Base-by-base conservation (phyloP, 35 echinoderm and acorn worm genomes). In the Ophioderma brevispina region DNA sequence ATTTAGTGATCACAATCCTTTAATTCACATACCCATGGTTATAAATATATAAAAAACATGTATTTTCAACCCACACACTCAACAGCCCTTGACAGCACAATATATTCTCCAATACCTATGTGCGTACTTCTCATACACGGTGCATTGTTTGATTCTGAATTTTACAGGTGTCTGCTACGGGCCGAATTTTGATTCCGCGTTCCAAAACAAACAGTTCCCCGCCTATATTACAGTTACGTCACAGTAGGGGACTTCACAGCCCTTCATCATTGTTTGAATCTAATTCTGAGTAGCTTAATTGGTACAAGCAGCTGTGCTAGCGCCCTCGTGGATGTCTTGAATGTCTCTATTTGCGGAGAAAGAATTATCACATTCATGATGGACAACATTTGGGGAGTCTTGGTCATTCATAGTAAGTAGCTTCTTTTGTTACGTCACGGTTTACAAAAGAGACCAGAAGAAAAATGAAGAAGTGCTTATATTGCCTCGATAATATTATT, bases 171-270 rank as follows among this genome's bases (percentile, higher is more conserved):
- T 99, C n/a, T 99, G 97, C 76, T 99, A 99, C 32, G n/a, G n/a
- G 97, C 90, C 35, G 97, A 99, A 59, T 99, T 99, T 52, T 93
- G 97, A 19, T 93, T 99, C 37, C 83, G 97, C 39, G 97, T 99
- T 30, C 97, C 97, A 33, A 95, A 99, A 85, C 95, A 93, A 17
- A 99, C 97, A 35, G 97, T 93, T 31, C 95, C 97, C 40, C 93
- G 93, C 78, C 95, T 95, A 87, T 93, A 95, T 93, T 99, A 99
- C 83, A 99, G 97, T 87, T 99, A 99, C 88, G 97, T 99, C 90
- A 99, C 97, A 40, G 97, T 99, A 17, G 97, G 97, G 23, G 97
- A 99, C 63, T 99, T 99, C 64, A 88, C 91, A 35, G 97, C 97
- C 11, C 95, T 99, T 59, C 84, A 95, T 25, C 95, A 95, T 93